Conservation (phyloP, 2,888 invertebrate species). For the Hydriomena furcata region DNA sequence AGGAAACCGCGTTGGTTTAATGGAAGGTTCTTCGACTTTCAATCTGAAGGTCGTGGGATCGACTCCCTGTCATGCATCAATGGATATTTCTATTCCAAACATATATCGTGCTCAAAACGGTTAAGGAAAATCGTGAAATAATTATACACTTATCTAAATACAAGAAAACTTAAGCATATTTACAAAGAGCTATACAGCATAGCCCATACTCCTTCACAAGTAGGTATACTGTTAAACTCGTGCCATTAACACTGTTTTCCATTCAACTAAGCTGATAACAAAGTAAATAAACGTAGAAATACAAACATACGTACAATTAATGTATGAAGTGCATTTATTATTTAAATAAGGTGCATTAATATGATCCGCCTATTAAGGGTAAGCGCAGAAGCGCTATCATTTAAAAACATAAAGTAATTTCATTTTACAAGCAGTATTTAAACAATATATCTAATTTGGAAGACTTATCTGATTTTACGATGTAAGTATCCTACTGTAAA, state of each 20-base stretch:
- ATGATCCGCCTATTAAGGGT: slow-evolving; percentile 4
- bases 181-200: no score
- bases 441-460: slow-evolving; percentile 5
- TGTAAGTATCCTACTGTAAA: no score
- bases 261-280: slow-evolving; percentile 5
- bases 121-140: no score
- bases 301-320: background rate
- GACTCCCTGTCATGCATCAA: no score
- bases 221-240: background rate
- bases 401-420: slow-evolving; percentile 4
- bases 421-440: background rate
- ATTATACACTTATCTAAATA: no score
- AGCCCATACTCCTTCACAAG: no score
- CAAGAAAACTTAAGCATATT: no score
- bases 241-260: background rate
- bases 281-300: background rate
- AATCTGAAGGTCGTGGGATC: no score
- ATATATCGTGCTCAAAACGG: no score
- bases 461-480: background rate
- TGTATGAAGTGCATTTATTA: slow-evolving; percentile 1
- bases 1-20: no score
- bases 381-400: slow-evolving; percentile 5
- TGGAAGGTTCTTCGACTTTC: no score
- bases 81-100: no score
- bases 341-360: background rate